Evolutionary conservation across 2,888 invertebrate species (phyloP).

Genomic region (Phrixothrix hirtus): DNA sequence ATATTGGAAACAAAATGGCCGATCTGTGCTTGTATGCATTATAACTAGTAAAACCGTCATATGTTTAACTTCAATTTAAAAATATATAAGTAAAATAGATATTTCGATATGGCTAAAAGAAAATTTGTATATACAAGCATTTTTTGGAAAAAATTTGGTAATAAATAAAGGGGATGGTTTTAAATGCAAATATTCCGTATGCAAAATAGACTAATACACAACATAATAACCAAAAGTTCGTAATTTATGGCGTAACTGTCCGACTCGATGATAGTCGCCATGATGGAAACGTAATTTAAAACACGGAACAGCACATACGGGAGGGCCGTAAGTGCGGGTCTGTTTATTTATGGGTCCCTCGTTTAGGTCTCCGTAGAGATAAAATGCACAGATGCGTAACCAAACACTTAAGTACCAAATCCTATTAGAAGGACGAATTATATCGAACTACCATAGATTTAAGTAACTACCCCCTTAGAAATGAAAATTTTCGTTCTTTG

Average conservation of each 20-base stretch:
- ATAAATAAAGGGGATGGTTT: neutral
- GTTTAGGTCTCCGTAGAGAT: slow-evolving; percentile 20
- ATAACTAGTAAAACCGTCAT: no score
- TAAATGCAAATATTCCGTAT: neutral
- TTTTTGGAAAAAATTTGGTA: neutral
- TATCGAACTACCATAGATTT: no score
- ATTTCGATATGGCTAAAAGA: no score
- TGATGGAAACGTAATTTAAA: slow-evolving; percentile 40
- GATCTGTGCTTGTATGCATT: no score
- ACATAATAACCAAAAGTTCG: slow-evolving; percentile 23
- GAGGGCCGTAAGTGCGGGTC: slow-evolving; percentile 33
- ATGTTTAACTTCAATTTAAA: neutral
- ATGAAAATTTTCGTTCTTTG: no score
- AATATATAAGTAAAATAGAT: no score
- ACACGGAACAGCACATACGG: slow-evolving; percentile 34
- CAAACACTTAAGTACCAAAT: slow-evolving; percentile 15
- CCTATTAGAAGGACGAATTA: no score
- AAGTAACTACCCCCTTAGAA: no score
- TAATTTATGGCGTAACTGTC: slow-evolving; percentile 20
- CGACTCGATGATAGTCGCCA: slow-evolving; percentile 29
- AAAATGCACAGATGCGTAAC: slow-evolving; percentile 27
- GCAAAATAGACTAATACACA: slow-evolving; percentile 10
- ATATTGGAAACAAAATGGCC: no score
- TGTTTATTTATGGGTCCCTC: slow-evolving; percentile 37
- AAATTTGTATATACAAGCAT: no score